Base-by-base conservation (phyloP, 2,888 invertebrate species). In the Dasypolia templi region DNA sequence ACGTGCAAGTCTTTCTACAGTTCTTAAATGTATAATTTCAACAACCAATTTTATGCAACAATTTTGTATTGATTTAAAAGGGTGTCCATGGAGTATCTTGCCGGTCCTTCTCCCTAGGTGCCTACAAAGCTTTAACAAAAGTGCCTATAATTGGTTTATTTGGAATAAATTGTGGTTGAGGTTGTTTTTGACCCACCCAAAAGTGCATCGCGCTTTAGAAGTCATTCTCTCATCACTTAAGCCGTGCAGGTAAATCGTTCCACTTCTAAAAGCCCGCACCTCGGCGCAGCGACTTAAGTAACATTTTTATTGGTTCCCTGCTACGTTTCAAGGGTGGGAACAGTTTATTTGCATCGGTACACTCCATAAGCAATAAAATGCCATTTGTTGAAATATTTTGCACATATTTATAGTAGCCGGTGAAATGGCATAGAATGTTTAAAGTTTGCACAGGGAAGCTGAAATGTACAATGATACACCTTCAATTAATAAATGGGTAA, bases 231-330 rank as follows among this genome's bases (percentile, higher is more conserved):
- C 39, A 64, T 74, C 9, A 61, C 80, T 81, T 78, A 49, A 5
- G n/a, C 42, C 44, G 9, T 35, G 26, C 26, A 80, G 42, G 79
- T 79, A 82, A 72, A 78, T 65, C 71, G 55, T 75, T 74, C 70
- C 51, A 75, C 66, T 62, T 73, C 63, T 86, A 82, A 83, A 85
- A 88, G 87, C 81, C 77, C 55, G 62, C 67, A 79, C 64, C 55
- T 76, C 64, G 39, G 29, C 75, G 64, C 58, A 79, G 35, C n/a
- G 53, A 67, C 63, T 79, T 79, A 73, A 77, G 82, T 82, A 79
- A 82, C 75, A 85, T 70, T 87, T 88, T 86, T 87, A 89, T 88
- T 86, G 81, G 77, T 72, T 77, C 64, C 56, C 32, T 58, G 22
- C 64, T 39, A 44, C 63, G 39, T 72, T 67, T 44, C 51, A 70